Evolutionary conservation across 2,797 vertebrate species (phyloP).

Genomic region (Hydrolagus colliei): DNA sequence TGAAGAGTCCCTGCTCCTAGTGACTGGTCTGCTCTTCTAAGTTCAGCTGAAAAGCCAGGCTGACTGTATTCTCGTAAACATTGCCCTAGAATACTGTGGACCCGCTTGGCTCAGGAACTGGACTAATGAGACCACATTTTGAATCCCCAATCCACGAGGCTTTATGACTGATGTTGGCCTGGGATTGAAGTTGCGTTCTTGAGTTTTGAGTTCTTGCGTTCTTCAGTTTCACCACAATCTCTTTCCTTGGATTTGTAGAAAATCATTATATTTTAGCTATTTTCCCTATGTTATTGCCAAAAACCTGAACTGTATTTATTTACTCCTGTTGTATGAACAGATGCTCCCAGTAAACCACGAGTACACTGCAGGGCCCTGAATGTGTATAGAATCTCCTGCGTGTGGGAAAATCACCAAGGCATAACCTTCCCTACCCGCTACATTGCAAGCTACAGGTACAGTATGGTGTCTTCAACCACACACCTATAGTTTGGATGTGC

Average conservation of each 20-base stretch:
- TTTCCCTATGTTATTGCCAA: not conserved
- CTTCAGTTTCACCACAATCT: not conserved
- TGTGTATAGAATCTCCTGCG: slow-evolving; percentile 13
- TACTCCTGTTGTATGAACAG: not conserved
- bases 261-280: not conserved
- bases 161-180: too few relatives aligned
- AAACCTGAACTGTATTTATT: too few relatives aligned
- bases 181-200: not conserved
- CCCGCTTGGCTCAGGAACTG: too few relatives aligned
- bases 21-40: too few relatives aligned
- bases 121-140: too few relatives aligned
- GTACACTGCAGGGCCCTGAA: slow-evolving; percentile 6
- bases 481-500: not conserved
- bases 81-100: too few relatives aligned
- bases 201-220: not conserved
- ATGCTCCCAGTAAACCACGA: slow-evolving; percentile 21
- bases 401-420: not conserved
- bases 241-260: not conserved
- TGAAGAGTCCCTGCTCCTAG: too few relatives aligned
- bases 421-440: not conserved
- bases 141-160: too few relatives aligned
- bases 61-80: too few relatives aligned
- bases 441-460: slow-evolving; percentile 22
- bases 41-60: too few relatives aligned
- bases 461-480: not conserved